Conservation (phyloP, 2,113 vertebrate genomes). For the Elaphurus davidianus region DNA sequence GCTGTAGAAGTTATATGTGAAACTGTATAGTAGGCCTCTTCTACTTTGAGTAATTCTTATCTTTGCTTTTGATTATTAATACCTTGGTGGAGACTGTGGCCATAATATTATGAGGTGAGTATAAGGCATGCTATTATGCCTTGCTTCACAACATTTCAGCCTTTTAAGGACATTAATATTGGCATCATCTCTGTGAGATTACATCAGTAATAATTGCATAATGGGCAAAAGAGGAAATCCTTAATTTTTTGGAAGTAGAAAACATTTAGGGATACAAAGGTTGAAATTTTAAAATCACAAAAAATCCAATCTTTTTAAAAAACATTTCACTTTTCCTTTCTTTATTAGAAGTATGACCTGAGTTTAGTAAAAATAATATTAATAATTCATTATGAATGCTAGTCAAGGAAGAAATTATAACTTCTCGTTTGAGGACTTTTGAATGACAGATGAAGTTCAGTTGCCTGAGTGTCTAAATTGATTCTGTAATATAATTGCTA, state of each 20-base stretch:
- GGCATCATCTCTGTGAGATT: neutral
- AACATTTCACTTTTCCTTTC: neutral
- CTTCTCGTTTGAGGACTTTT: constrained; percentile 15
- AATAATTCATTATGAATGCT: constrained; percentile 25
- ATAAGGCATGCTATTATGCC: neutral
- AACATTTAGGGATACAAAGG: neutral
- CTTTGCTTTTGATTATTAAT: neutral
- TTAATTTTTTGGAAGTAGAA: neutral
- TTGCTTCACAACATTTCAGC: neutral
- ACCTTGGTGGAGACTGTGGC: neutral
- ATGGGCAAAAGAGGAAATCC: neutral
- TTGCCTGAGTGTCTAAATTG: neutral
- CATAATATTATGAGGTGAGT: neutral
- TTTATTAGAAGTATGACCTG: neutral
- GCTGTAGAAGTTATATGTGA: neutral
- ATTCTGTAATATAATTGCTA: constrained; percentile 29
- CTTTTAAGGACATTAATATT: neutral
- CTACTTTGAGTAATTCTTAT: neutral
- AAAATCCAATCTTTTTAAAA: neutral
- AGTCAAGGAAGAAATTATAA: neutral
- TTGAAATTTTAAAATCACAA: neutral
- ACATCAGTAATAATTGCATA: neutral
- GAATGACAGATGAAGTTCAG: constrained; percentile 23
- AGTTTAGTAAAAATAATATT: neutral
- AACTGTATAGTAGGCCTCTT: neutral